Evolutionary conservation across 2,888 invertebrate species (phyloP), one percentile per base, ranked within the genome.

Genomic region (Thymelicus lineola): DNA sequence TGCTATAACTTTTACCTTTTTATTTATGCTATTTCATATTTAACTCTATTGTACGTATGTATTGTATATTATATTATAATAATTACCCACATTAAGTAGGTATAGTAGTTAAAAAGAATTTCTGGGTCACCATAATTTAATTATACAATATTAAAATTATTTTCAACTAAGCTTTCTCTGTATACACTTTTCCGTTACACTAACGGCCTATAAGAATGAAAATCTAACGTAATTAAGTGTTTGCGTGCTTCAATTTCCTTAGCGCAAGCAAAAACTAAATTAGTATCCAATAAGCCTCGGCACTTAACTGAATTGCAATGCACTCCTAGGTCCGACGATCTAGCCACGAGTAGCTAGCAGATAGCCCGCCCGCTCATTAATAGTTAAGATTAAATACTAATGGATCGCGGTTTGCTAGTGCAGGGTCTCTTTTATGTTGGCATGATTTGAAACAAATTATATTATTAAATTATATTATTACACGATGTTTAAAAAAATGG

Each of bases 221-320:
- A 53, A 53, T 20, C 45, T 55, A 15, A 35, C 53, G 36, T 64
- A 67, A 71, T 64, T 71, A 66, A 17, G 14, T n/a, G 36, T 59
- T 60, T 45, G 67, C 71, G 64, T 71, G 64, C 64, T 68, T 48
- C 46, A 71, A 64, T 64, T 58, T 62, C 28, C 12, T 60, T 9
- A 14, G 36, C 42, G 36, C 59, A 60, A 64, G 6, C 36, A 57
- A 36, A 36, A 57, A 57, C 36, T 36, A 36, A n/a, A n/a, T 35
- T 57, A 57, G 7, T 36, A 35, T 35, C 57, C 57, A 57, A 57
- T 57, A 57, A 57, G 53, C 17, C 55, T 28, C 55, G 55, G 36
- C 35, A n/a, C 57, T 57, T 57, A 35, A 36, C 57, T 57, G 57
- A 36, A 57, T 57, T 36, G 57, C 57, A 57, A 36, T 57, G 55